These are phyloP conservation scores for Charadrius vociferus DNA, from an alignment of 2,113 vertebrate species.

Conservation along the genomic window DNA sequence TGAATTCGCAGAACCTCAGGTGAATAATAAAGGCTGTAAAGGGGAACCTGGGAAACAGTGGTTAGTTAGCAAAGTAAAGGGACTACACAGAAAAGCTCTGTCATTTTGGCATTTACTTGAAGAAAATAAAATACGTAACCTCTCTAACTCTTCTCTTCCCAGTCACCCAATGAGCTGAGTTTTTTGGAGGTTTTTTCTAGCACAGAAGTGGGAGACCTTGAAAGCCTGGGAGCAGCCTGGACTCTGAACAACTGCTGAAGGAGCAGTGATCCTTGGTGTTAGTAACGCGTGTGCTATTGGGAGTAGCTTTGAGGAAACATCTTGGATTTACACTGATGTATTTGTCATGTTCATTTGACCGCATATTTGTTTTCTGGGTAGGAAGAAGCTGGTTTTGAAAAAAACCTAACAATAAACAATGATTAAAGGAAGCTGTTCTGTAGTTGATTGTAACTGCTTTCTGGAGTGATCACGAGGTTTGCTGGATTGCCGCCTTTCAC, in stretches of 20 bases:
- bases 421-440: neutral
- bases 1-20: neutral
- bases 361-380: neutral
- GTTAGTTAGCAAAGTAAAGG: neutral
- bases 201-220: neutral
- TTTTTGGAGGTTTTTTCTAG: neutral
- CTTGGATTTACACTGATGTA: neutral
- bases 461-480: neutral
- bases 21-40: neutral
- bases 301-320: neutral
- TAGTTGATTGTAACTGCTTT: neutral
- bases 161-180: neutral
- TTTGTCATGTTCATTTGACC: constrained; percentile 19
- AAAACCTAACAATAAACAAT: neutral
- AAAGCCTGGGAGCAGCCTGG: neutral
- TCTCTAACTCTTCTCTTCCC: neutral
- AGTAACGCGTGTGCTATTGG: neutral
- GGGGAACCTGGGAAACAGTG: neutral
- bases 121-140: neutral
- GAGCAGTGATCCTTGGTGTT: neutral
- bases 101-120: neutral
- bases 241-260: neutral
- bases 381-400: neutral
- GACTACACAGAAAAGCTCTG: neutral
- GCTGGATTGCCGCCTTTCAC: neutral